Evolutionary conservation across 2,888 invertebrate genomes (phyloP), one percentile per base, ranked within the genome.

Genomic region (Tenthredo distinguenda): DNA sequence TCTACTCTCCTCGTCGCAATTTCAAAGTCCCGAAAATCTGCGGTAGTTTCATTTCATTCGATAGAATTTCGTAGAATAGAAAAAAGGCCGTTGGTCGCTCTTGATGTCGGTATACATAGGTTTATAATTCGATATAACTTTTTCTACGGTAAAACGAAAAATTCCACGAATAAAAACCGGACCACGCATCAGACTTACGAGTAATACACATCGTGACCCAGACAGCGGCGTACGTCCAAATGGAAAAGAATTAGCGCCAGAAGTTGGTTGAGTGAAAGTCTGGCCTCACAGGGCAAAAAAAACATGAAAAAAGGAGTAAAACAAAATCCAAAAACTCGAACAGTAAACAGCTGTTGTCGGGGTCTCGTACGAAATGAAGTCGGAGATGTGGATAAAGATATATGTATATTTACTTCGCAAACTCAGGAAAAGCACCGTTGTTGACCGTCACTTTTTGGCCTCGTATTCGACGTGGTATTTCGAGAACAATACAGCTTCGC

Each of bases 251-350:
- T 81, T 62, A 81, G 62, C 26, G 62, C 40, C 62, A 15, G 40
- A 81, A 62, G 81, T 81, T 81, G 15, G 62, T 62, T 62, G 58
- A 15, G 62, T 21, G 62, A 81, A 62, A 81, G 81, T 81, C 81
- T 81, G 50, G 77, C 34, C 77, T 77, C n/a, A 2, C 12, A 43
- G 21, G n/a, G 37, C 21, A 43, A 43, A 40, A 43, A 26, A 62
- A 26, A 62, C 21, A 9, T 62, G 9, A 62, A 26, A 62, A 62
- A 62, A 26, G 21, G 26, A 62, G 26, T 10, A 26, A 10, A 62
- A 21, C n/a, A 21, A 62, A 21, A 62, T 7, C 37, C 9, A 79
- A 79, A 79, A 79, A 81, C 40, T 37, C 58, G 40, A 81, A n/a
- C 18, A 21, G 62, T 50, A 12, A 58, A 58, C 81, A 81, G 58